These are phyloP conservation scores for Melanaphis sacchari DNA, from an alignment of 1,140 invertebrate genomes.

Conservation along the genomic window DNA sequence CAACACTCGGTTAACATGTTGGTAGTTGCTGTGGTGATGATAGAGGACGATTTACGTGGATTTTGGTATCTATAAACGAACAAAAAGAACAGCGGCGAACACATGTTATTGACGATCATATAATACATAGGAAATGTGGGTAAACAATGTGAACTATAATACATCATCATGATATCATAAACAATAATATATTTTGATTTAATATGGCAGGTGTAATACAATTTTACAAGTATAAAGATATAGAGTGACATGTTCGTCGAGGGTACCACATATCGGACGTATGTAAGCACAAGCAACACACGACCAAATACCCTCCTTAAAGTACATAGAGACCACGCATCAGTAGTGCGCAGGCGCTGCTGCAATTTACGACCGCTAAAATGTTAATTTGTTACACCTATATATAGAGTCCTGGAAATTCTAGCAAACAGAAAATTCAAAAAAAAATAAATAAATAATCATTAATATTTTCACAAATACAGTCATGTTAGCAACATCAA, in stretches of 20 bases:
- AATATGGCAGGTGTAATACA: not conserved
- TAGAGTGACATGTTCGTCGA: not conserved
- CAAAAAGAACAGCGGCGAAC: constrained; percentile 16
- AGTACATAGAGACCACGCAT: not conserved
- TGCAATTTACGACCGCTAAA: not conserved
- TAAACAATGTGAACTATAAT: not conserved
- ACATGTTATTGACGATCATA: not conserved
- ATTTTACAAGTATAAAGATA: constrained; percentile 5
- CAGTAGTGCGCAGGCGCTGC: not conserved
- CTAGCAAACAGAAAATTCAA: not conserved
- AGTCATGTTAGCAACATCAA: not conserved
- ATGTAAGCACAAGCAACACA: not conserved
- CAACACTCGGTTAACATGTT: constrained; percentile 59
- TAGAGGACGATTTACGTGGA: not conserved
- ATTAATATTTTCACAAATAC: not conserved
- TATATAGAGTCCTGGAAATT: not conserved
- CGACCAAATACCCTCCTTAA: not conserved
- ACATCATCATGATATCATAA: not conserved
- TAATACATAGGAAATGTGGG: not conserved
- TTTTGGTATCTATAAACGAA: constrained; percentile 35
- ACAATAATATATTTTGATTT: not conserved
- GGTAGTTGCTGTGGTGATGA: not conserved
- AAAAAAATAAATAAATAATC: not conserved
- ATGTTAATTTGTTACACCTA: constrained; percentile 5
- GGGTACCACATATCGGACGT: not conserved